These are phyloP conservation scores for Stictocephala bisonia DNA, from an alignment of 2,888 invertebrate genomes.

Conservation along the genomic window DNA sequence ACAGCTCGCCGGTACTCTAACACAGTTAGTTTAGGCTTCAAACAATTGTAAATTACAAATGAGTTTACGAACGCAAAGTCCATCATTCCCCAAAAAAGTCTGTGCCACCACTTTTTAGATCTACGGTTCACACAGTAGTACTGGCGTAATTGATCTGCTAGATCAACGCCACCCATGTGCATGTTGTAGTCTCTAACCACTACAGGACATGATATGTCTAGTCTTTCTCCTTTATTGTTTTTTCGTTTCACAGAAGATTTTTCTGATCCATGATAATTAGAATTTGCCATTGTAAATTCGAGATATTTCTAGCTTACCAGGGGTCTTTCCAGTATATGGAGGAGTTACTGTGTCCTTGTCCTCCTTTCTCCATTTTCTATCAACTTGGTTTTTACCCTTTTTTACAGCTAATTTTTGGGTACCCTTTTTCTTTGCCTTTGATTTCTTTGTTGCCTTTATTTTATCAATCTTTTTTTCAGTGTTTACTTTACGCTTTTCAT, in stretches of 20 bases:
- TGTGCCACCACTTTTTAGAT: slow-evolving; percentile 28
- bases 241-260: background rate
- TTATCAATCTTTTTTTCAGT: too few relatives aligned
- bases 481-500: too few relatives aligned
- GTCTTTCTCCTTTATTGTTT: slow-evolving; percentile 17
- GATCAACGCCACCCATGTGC: slow-evolving; percentile 27
- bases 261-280: slow-evolving; percentile 28
- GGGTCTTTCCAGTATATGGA: too few relatives aligned
- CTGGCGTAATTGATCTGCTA: slow-evolving; percentile 27
- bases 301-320: too few relatives aligned
- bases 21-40: too few relatives aligned
- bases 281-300: too few relatives aligned
- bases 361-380: too few relatives aligned
- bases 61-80: slow-evolving; percentile 32
- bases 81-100: slow-evolving; percentile 42
- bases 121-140: slow-evolving; percentile 22
- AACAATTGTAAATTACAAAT: slow-evolving; percentile 11
- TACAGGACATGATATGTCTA: slow-evolving; percentile 3
- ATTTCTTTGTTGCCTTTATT: too few relatives aligned
- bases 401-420: too few relatives aligned
- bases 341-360: too few relatives aligned
- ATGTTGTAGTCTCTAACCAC: slow-evolving; percentile 24
- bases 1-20: slow-evolving; percentile 18
- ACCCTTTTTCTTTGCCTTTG: too few relatives aligned
- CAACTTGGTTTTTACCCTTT: too few relatives aligned